These are phyloP conservation scores for Sarcophaga caerulescens DNA, from an alignment of 2,888 invertebrate genomes.

Conservation along the genomic window DNA sequence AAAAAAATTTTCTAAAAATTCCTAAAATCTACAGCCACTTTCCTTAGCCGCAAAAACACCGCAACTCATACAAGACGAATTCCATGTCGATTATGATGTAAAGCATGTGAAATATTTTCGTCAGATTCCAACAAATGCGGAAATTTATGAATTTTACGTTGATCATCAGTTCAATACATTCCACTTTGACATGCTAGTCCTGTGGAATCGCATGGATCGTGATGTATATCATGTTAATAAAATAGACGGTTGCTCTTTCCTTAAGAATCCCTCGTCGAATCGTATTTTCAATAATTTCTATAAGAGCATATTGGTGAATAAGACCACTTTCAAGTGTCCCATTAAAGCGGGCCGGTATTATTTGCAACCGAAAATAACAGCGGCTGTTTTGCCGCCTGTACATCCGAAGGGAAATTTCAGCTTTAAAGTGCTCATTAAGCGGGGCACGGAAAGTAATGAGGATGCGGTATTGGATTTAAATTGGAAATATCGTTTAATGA, in stretches of 20 bases:
- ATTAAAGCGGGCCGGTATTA: background rate
- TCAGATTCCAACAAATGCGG: background rate
- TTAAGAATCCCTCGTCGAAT: slow-evolving; percentile 1
- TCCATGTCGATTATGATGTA: background rate
- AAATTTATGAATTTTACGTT: background rate
- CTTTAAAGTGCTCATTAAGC: too few species aligned
- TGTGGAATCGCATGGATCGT: too few species aligned
- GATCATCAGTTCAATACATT: background rate
- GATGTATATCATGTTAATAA: too few species aligned
- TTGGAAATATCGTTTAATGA: too few species aligned
- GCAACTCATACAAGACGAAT: background rate
- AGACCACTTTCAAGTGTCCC: slow-evolving; percentile 5
- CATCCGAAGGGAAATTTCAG: too few species aligned
- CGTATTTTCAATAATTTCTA: slow-evolving; percentile 21
- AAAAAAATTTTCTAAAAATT: too few species aligned
- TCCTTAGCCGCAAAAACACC: too few species aligned
- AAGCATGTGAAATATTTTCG: background rate
- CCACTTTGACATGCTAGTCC: background rate
- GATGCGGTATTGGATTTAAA: too few species aligned
- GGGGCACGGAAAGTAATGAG: too few species aligned
- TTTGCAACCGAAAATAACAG: background rate
- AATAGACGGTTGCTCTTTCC: background rate
- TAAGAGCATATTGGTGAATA: slow-evolving; percentile 22
- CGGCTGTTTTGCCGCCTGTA: too few species aligned
- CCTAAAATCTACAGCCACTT: too few species aligned